Base-by-base conservation (phyloP, 2,113 vertebrate genomes). In the Elgaria multicarinata region DNA sequence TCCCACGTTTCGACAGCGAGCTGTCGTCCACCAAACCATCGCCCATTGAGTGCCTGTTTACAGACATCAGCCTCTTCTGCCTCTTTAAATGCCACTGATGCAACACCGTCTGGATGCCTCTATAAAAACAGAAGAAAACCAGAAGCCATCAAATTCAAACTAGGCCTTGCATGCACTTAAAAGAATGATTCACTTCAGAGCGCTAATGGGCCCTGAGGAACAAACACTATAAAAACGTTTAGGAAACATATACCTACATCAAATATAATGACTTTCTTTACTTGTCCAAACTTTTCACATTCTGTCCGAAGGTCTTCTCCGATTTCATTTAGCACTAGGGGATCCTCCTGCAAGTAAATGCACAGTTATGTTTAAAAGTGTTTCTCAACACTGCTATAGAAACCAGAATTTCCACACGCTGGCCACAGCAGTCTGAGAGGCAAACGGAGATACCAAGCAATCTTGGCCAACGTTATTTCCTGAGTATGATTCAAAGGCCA, bases 201-300 rank as follows among this genome's bases (percentile, higher is more conserved):
- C 9, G 31, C 28, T 14, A 8, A 16, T 28, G 55, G 85, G 39
- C 64, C 31, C 1, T 26, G 2, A 22, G 20, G 64, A 87, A n/a
- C n/a, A 50, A 64, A 42, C 10, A 26, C 22, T 20, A 58, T 28
- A 58, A 36, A 74, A 81, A 22, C 3, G 22, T 10, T 3, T 39
- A 89, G 0, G 31, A 0, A 90, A 83, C 1, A 3, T 1, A 89
- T 92, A 98, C 99, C 96, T 97, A 99, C 99, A 95, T 99, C 99
- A 95, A 99, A 99, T 93, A 99, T 97, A 93, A 99, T 97, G 95
- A 99, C 98, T 93, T 99, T 99, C 96, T 98, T 99, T 67, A 99
- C 98, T 95, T 97, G 98, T 33, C 99, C 99, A 87, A 99, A 99
- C 95, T 99, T 99, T 77, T 99, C 98, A 96, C 98, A 99, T 91